Conservation (phyloP, 2,113 vertebrate genomes). For the Muntiacus muntjak region DNA sequence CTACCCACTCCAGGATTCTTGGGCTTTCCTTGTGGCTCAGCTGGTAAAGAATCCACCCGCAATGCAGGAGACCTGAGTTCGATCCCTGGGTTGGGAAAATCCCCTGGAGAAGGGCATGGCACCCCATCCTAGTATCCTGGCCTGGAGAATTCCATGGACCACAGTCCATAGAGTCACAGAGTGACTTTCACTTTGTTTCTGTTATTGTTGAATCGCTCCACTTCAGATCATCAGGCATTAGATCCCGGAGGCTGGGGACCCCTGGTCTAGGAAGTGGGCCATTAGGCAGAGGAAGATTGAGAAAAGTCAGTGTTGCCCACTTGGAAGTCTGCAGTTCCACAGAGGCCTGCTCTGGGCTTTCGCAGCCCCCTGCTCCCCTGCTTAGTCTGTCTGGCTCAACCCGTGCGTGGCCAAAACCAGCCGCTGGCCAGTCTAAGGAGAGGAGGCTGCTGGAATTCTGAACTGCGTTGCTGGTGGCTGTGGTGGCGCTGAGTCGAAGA, state of each 20-base stretch:
- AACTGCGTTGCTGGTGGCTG: rapidly evolving
- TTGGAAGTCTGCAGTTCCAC: background rate
- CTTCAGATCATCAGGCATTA: background rate
- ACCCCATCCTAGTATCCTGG: background rate
- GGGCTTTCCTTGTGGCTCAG: background rate
- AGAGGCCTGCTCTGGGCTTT: background rate
- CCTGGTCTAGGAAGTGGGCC: background rate
- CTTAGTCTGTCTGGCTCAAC: background rate
- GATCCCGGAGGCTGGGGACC: background rate
- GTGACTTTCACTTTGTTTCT: background rate
- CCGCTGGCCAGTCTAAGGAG: background rate
- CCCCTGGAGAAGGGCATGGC: background rate
- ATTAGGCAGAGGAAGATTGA: background rate
- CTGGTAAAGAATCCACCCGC: background rate
- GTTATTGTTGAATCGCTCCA: background rate
- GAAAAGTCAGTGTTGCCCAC: background rate
- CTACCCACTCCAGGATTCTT: background rate
- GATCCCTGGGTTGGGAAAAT: background rate
- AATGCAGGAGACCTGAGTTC: background rate
- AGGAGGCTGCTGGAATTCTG: rapidly evolving
- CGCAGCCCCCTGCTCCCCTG: rapidly evolving
- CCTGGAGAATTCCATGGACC: background rate
- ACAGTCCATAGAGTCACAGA: background rate
- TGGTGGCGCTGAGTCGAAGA: background rate
- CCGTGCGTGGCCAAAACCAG: background rate